phyloP scores from a whole-genome alignment of 2,888 invertebrate species.

The Formica aserva region DNA sequence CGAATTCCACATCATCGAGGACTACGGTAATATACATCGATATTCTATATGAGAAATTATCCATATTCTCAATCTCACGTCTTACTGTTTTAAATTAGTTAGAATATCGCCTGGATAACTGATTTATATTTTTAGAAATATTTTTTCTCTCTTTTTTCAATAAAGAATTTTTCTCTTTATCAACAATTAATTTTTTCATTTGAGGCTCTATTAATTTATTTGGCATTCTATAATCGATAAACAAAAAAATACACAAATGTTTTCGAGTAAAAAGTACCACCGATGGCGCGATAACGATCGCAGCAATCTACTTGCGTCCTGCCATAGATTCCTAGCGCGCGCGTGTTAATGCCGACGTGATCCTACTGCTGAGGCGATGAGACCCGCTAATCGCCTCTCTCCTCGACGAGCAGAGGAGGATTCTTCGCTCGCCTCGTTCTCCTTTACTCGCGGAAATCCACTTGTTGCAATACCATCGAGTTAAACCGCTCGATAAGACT shows the following conservation, averaged over 20 bases:
- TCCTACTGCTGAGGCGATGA: constrained; percentile 59
- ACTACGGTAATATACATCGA: constrained; percentile 9
- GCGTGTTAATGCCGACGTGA: constrained; percentile 67
- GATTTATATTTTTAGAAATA: not conserved
- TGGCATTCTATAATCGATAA: not conserved
- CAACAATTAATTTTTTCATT: not conserved
- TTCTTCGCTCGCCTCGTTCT: not conserved
- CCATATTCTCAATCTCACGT: not conserved
- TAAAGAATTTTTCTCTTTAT: not conserved
- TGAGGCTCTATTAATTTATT: not conserved
- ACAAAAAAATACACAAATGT: not conserved
- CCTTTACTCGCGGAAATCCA: not conserved
- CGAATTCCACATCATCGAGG: constrained; percentile 32
- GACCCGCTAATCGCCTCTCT: constrained; percentile 58
- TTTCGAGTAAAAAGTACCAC: constrained; percentile 43
- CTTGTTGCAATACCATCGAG: not conserved
- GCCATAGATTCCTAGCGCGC: constrained; percentile 65
- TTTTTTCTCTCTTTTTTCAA: not conserved
- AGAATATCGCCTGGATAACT: not conserved
- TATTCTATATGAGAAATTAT: constrained; percentile 21
- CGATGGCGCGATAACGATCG: constrained; percentile 58
- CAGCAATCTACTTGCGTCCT: constrained; percentile 58
- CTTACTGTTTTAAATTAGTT: constrained; percentile 2
- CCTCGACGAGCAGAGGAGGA: constrained; percentile 28
- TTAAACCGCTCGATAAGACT: not conserved